Conservation (phyloP, 2,113 vertebrate genomes). For the Xenus cinereus region DNA sequence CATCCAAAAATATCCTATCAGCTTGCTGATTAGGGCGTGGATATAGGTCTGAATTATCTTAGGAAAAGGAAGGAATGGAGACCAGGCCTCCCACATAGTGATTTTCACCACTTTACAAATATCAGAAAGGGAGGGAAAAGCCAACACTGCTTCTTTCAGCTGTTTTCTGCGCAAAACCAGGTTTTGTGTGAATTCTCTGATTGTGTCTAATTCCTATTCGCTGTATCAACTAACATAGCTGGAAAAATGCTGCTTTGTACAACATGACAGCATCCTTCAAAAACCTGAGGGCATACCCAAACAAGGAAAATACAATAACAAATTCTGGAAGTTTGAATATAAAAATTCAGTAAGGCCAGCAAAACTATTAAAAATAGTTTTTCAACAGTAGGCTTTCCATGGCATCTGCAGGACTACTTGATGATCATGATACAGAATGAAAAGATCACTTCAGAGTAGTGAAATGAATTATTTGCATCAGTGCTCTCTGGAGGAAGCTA, state of each 20-base stretch:
- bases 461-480: background rate
- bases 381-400: background rate
- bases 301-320: background rate
- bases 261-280: background rate
- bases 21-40: background rate
- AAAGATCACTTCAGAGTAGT: background rate
- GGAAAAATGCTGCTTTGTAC: background rate
- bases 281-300: background rate
- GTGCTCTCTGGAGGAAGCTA: background rate
- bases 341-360: background rate
- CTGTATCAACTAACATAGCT: background rate
- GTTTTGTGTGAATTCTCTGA: background rate
- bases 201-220: background rate
- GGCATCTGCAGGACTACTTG: background rate
- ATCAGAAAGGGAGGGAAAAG: background rate
- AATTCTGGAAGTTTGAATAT: background rate
- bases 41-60: background rate
- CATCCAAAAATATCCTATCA: background rate
- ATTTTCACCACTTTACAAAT: background rate
- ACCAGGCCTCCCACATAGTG: background rate
- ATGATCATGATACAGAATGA: background rate
- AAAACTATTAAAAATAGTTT: background rate
- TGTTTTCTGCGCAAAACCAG: background rate
- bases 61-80: background rate
- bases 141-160: background rate